Conservation (phyloP, 2,888 invertebrate species). For the Empis stercorea region DNA sequence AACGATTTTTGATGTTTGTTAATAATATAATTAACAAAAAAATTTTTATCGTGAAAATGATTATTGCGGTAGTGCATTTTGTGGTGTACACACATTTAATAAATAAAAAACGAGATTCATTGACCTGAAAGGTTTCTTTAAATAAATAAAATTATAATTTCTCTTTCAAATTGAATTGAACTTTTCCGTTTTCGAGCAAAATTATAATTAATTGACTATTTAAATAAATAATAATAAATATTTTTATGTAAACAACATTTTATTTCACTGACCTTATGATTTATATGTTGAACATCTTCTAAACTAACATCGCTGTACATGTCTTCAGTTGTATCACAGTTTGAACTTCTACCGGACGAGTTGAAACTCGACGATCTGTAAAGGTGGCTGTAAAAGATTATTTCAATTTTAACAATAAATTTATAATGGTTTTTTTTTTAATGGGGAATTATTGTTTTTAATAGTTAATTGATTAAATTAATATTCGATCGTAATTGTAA, state of each 20-base stretch:
- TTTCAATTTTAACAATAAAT: background rate
- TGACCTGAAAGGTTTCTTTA: too few relatives aligned
- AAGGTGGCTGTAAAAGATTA: constrained; percentile 58
- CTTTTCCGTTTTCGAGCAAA: too few relatives aligned
- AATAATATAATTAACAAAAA: too few relatives aligned
- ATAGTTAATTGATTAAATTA: too few relatives aligned
- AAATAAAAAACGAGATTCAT: too few relatives aligned
- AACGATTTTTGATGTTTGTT: too few relatives aligned
- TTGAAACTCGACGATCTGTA: constrained; percentile 89
- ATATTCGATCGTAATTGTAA: too few relatives aligned
- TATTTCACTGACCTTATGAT: constrained; percentile 68
- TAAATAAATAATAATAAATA: background rate
- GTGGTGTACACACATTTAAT: too few relatives aligned
- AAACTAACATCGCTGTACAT: constrained; percentile 89
- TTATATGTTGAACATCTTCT: constrained; percentile 88
- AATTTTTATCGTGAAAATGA: too few relatives aligned
- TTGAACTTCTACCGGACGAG: constrained; percentile 82
- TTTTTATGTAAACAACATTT: background rate
- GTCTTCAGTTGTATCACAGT: constrained; percentile 85
- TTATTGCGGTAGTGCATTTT: too few relatives aligned
- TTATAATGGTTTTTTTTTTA: background rate
- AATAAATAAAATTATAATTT: too few relatives aligned
- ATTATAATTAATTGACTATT: background rate
- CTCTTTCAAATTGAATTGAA: too few relatives aligned
- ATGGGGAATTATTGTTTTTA: background rate